These are phyloP conservation scores for Gallinago nigripennis DNA, from an alignment of 2,797 vertebrate species.

Conservation along the genomic window DNA sequence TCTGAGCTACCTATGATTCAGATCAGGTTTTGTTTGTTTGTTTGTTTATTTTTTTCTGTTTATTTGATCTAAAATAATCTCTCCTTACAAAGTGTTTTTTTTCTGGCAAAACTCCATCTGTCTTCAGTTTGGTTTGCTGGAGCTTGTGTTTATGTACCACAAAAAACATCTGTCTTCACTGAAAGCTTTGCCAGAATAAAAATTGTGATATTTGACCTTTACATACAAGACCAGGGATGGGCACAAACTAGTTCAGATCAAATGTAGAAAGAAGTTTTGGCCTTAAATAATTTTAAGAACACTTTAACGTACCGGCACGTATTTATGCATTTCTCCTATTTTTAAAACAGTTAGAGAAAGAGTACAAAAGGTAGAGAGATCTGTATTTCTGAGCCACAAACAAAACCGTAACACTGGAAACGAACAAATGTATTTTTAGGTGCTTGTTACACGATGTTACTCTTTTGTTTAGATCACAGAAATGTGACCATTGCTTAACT, in stretches of 20 bases:
- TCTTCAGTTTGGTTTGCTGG: conserved; percentile 18
- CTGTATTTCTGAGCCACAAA: not conserved
- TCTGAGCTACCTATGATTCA: not conserved
- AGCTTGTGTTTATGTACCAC: not conserved
- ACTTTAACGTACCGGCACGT: not conserved
- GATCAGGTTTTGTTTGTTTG: not conserved
- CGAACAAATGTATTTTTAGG: not conserved
- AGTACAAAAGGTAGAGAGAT: not conserved
- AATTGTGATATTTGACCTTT: not conserved
- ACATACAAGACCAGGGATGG: not conserved
- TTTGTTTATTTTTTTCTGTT: not conserved
- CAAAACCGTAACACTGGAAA: not conserved
- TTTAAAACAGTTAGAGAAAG: not conserved
- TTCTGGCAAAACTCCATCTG: not conserved
- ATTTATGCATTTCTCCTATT: not conserved
- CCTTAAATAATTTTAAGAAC: not conserved
- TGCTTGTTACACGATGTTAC: not conserved
- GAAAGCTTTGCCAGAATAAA: not conserved
- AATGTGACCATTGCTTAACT: not conserved
- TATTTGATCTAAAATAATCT: conserved; percentile 17
- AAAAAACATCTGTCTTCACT: not conserved
- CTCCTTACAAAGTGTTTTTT: not conserved
- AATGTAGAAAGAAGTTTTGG: not conserved
- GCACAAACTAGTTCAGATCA: not conserved
- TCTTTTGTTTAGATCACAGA: not conserved